phyloP scores from a whole-genome alignment of 30 jellyfish, hydroid and myxozoan genomes.

The Turritopsis dohrnii region DNA sequence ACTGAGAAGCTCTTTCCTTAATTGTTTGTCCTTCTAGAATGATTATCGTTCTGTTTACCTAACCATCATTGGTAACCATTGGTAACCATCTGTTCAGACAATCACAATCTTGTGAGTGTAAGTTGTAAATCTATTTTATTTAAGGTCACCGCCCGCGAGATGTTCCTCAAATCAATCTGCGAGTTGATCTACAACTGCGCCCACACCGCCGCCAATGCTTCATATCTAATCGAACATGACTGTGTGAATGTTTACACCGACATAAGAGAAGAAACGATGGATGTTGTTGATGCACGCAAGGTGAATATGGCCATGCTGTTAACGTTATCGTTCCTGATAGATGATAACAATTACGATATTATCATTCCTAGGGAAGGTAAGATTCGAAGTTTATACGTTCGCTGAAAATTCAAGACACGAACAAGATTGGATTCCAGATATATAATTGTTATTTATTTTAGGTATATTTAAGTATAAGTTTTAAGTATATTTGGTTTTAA shows the following conservation, averaged over 20 bases:
- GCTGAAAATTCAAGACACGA: too few relatives aligned
- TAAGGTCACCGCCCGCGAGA: slow-evolving; percentile 67
- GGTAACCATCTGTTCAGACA: too few relatives aligned
- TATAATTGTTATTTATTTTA: too few relatives aligned
- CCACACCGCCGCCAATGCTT: slow-evolving; percentile 33
- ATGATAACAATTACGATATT: slow-evolving; percentile 62
- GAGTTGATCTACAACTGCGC: slow-evolving; percentile 72
- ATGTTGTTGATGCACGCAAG: slow-evolving; percentile 66
- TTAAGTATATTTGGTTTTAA: too few relatives aligned
- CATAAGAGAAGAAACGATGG: slow-evolving; percentile 54
- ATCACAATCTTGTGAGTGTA: too few relatives aligned
- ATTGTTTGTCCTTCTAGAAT: too few relatives aligned
- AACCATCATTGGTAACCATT: too few relatives aligned
- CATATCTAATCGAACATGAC: slow-evolving; percentile 47
- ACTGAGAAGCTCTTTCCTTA: too few relatives aligned
- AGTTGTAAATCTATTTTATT: not conserved
- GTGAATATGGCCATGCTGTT: slow-evolving; percentile 55
- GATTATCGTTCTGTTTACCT: too few relatives aligned
- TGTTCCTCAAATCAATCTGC: slow-evolving; percentile 52
- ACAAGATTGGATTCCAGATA: too few relatives aligned
- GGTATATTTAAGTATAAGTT: too few relatives aligned
- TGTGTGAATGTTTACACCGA: slow-evolving; percentile 52
- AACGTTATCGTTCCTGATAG: slow-evolving; percentile 66
- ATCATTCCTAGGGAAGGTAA: slow-evolving; percentile 49
- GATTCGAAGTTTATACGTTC: not conserved